Base-by-base conservation (phyloP, 23 tunicate species). In the Oikopleura dioica region DNA sequence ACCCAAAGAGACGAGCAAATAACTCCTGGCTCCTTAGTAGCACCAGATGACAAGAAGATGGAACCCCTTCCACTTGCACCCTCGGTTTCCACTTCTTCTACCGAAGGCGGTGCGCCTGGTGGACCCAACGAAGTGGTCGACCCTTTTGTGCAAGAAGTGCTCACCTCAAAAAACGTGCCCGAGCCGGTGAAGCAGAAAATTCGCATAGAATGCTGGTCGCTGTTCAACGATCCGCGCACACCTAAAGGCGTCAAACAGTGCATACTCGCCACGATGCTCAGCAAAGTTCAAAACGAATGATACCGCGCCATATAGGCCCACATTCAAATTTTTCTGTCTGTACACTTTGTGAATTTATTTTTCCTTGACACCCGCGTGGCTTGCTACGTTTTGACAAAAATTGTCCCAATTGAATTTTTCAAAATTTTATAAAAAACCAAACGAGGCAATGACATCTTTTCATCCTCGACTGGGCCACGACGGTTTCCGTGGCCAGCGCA, bases 191-290 rank as follows among this genome's bases (percentile, higher is more conserved):
- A 76, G 58, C 35, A 36, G 2, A 76, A 37, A 24, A 37, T 76
- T 29, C 51, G 58, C 24, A 50, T 37, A 1, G 78, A 76, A 38
- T 76, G 78, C 21, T 76, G 78, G 78, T 37, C 68, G 1, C 31
- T 76, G 32, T 76, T 76, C 26, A 76, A 76, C 36, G 58, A 76
- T n/a, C 35, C 78, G 32, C 4, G 58, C 31, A 76, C 78, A 24
- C 78, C 78, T 29, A 38, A 50, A 36, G 78, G 78, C 4, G 78
- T 76, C 1, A 76, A 76, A 38, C 51, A 76, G 35, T 76, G 59
- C 35, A 76, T 76, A 36, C 28, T 76, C 26, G 78, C 51, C 1
- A 76, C 51, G 35, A 76, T 76, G 78, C 35, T 76, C 2, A 63
- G 72, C 72, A 63, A 63, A 63, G 72, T 63, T 12, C 72, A 63